Evolutionary conservation across 2,888 invertebrate species (phyloP), one percentile per base, ranked within the genome.

Genomic region (Resseliella maxima): DNA sequence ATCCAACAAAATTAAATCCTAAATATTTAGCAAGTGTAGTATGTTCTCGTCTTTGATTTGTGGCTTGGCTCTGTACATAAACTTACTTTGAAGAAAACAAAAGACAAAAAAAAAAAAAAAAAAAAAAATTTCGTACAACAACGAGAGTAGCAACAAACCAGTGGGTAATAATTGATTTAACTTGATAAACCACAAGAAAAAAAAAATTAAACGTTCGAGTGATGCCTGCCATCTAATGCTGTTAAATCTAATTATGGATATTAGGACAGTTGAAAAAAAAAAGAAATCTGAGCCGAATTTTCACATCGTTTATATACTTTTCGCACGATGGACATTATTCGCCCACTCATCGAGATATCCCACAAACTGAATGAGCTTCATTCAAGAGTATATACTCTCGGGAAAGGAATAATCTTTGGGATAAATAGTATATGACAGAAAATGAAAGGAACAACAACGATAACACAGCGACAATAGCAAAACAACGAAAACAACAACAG

Each of bases 191-290:
- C 59, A 24, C 59, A 12, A 59, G 24, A 59, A 24, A 24, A 59
- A 59, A 59, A 24, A 24, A 27, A 31, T 72, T 72, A 72, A 27
- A 12, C 72, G 31, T 72, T 72, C 72, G 72, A 72, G 31, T 72
- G 72, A 72, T 72, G 72, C 72, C 72, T 31, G 6, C 31, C 18
- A 27, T 31, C 72, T 72, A 72, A 72, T 31, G 72, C 72, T 2
- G 35, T 72, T 72, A 35, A 72, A 72, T 72, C 35, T 31, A 72
- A 72, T 72, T 72, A 72, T 31, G 72, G 35, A 72, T 72, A 72
- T 72, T 35, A 72, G 31, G 31, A 72, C 0, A 35, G 18, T 2
- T 15, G 50, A 72, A 2, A 27, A 18, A 31, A 35, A 72, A 31
- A 72, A 10, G 31, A 72, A 72, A 6, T 12, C 35, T 5, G 35